Base-by-base conservation (phyloP, 2,113 vertebrate genomes). In the Catharus fuscescens region DNA sequence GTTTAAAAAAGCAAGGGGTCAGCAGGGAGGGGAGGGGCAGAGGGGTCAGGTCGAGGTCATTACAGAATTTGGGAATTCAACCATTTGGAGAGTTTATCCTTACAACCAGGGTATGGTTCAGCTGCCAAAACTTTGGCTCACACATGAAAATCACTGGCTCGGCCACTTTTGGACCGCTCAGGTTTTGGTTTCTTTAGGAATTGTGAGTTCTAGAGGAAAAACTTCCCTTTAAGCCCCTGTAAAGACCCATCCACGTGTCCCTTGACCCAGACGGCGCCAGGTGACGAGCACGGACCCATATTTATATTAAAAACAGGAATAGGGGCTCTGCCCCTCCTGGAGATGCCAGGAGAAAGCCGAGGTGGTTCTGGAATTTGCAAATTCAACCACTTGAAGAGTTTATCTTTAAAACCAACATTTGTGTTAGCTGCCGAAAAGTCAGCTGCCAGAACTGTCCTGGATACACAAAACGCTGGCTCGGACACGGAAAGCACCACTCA, bases 231-330 rank as follows among this genome's bases (percentile, higher is more conserved):
- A 11, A 84, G 28, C 50, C 29, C 54, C 26, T 14, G 24, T 26
- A 57, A 28, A 73, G 4, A 24, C 25, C 36, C 44, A 25, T 8
- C 6, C 5, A 1, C 3, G 4, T 0, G 0, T 47, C n/a, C 52
- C 14, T 12, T 6, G 15, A 36, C 32, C 32, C 40, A 10, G 16
- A 28, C 0, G 0, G 70, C 1, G 4, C 40, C 5, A 16, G 25
- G 59, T 9, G 21, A 54, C 6, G 40, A 67, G 12, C 15, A 36
- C 0, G 0, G 24, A 70, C 10, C 10, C 9, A 2, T 20, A 32
- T 59, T 72, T n/a, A 14, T 6, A 40, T 32, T 7, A 56, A 92
- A 83, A 60, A 38, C 5, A 8, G 31, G 38, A 78, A 77, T 18
- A 44, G 4, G 0, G 1, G n/a, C 44, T 61, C 70, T 54, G 62